Percentiles rank a stretch among this genome's conserved stretches.
phyloP scores from a whole-genome alignment of 2,113 vertebrate species.

The Crotalus viridis region DNA sequence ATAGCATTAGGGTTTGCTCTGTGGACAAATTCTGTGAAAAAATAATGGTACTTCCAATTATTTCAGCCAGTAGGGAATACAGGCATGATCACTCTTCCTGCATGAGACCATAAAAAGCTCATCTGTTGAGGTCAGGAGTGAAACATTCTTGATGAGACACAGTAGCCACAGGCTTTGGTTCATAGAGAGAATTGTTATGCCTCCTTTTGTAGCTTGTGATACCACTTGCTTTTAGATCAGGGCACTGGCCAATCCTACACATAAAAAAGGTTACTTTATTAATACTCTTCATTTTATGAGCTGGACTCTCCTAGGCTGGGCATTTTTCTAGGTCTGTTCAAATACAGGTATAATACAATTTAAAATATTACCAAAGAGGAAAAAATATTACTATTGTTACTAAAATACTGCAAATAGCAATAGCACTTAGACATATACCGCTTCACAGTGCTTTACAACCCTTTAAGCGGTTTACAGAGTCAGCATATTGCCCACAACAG shows the following conservation, averaged over 20 bases:
- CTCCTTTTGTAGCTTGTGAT: rapidly evolving
- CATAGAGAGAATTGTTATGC: not conserved
- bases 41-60: not conserved
- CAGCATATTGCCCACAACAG: no score
- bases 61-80: not conserved
- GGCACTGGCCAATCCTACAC: not conserved
- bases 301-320: not conserved
- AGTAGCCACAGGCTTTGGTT: not conserved
- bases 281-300: rapidly evolving
- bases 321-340: not conserved
- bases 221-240: not conserved
- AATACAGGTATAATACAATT: not conserved
- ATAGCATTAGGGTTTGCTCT: rapidly evolving
- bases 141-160: rapidly evolving
- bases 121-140: rapidly evolving
- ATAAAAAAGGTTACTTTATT: not conserved
- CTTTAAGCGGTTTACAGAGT: no score
- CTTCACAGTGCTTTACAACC: no score
- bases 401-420: not conserved
- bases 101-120: not conserved
- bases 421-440: no score
- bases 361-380: not conserved
- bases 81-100: not conserved
- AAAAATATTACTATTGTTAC: not conserved
- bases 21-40: not conserved